A percentile compares a stretch with the other conserved stretches of the same genome.
These are phyloP conservation scores for Drosophila robusta DNA, from an alignment of 2,888 invertebrate genomes.

Conservation along the genomic window DNA sequence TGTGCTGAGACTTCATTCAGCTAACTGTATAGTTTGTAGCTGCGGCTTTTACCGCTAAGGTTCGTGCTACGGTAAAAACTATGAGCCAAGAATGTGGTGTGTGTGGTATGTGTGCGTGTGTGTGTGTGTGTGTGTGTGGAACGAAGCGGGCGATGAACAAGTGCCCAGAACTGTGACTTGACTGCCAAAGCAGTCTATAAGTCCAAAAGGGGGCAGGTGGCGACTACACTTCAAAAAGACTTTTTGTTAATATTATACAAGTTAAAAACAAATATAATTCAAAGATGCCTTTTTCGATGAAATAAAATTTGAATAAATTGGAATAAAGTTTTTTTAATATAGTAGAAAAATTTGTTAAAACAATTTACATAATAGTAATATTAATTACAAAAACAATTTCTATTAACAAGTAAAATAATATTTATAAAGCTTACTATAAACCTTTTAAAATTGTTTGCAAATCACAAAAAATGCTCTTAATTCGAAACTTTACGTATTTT, in stretches of 20 bases:
- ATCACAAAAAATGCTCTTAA: no score
- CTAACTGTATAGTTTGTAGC: conserved; percentile 85
- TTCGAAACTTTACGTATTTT: no score
- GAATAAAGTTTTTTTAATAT: no score
- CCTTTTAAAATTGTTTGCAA: no score
- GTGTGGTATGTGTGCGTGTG: background rate
- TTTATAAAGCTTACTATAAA: no score
- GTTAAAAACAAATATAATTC: background rate
- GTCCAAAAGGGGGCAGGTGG: background rate
- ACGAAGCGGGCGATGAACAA: conserved; percentile 37
- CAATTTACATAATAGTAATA: no score
- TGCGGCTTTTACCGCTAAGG: conserved; percentile 85
- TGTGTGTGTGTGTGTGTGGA: conserved; percentile 14
- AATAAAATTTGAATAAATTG: no score
- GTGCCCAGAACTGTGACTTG: conserved; percentile 59
- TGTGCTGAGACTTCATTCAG: conserved; percentile 55
- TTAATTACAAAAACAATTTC: no score
- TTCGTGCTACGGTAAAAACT: conserved; percentile 85
- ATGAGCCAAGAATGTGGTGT: conserved; percentile 62
- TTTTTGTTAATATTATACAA: no score
- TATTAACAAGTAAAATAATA: no score
- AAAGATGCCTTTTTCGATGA: no score
- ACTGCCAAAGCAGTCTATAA: conserved; percentile 31
- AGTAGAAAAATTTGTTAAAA: no score
- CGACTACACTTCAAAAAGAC: background rate